phyloP scores from a whole-genome alignment of 2,113 vertebrate species.

The Halcyon senegalensis region DNA sequence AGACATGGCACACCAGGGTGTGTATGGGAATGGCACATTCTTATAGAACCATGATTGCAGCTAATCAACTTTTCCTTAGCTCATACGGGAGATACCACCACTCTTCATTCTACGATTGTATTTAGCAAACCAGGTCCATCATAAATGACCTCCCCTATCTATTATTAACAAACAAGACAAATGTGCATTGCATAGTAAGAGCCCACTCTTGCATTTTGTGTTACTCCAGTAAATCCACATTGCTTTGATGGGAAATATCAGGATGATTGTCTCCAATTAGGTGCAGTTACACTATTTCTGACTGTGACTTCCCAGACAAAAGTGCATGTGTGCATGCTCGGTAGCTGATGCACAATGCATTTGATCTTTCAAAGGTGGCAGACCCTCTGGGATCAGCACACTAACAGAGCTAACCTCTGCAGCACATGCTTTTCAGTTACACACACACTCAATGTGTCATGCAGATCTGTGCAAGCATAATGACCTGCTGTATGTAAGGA shows the following conservation, averaged over 20 bases:
- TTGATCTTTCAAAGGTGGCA: not conserved
- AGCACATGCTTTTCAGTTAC: not conserved
- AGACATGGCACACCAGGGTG: not conserved
- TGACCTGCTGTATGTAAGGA: not conserved
- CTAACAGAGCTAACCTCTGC: not conserved
- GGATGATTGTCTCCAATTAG: not conserved
- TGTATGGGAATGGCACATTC: not conserved
- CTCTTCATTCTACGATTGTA: not conserved
- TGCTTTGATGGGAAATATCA: not conserved
- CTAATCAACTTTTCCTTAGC: not conserved
- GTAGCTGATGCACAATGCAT: not conserved
- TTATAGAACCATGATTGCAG: rapidly evolving
- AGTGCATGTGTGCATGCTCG: not conserved
- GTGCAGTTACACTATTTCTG: not conserved
- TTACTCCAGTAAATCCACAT: not conserved
- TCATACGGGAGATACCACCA: not conserved
- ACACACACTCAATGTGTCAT: too few relatives aligned
- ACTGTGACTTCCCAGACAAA: not conserved
- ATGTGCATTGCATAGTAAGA: not conserved
- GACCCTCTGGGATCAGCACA: not conserved
- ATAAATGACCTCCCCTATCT: not conserved
- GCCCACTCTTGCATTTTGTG: not conserved
- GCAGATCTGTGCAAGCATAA: not conserved
- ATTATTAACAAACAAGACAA: not conserved
- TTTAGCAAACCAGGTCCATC: not conserved